Evolutionary conservation across 2,797 vertebrate species (phyloP).

Genomic region (Uromys caudimaculatus): DNA sequence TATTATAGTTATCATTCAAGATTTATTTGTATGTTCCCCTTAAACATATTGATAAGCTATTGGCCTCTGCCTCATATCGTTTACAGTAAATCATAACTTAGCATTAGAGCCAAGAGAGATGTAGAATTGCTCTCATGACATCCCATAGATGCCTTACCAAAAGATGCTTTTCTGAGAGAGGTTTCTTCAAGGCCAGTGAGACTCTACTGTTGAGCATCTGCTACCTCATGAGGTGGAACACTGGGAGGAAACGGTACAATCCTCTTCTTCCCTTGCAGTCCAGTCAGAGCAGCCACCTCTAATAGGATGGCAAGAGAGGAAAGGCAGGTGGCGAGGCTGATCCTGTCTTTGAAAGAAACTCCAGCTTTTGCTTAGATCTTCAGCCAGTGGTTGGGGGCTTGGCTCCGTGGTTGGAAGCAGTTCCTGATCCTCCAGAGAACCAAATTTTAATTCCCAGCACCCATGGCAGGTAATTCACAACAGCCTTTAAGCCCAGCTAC

Average conservation of each 20-base stretch:
- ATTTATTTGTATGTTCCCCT: conserved; percentile 3
- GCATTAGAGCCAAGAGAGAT: background rate
- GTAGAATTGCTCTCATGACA: background rate
- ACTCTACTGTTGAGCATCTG: background rate
- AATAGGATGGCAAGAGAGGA: background rate
- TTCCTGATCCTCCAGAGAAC: background rate
- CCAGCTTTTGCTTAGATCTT: background rate
- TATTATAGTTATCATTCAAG: background rate
- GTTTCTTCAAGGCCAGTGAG: background rate
- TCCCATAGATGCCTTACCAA: background rate
- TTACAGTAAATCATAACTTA: background rate
- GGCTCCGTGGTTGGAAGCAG: background rate
- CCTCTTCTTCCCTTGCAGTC: background rate
- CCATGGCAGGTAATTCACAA: background rate
- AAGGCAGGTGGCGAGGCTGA: background rate
- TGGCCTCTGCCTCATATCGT: background rate
- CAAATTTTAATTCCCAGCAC: no score
- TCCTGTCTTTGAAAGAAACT: background rate
- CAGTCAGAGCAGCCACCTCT: background rate
- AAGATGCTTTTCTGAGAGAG: background rate
- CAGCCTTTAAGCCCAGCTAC: background rate
- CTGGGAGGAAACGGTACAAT: background rate
- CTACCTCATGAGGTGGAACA: background rate
- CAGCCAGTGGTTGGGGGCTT: background rate
- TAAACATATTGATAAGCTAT: background rate